Evolutionary conservation across 2,888 invertebrate genomes (phyloP).

Genomic region (Drosophila lutescens): DNA sequence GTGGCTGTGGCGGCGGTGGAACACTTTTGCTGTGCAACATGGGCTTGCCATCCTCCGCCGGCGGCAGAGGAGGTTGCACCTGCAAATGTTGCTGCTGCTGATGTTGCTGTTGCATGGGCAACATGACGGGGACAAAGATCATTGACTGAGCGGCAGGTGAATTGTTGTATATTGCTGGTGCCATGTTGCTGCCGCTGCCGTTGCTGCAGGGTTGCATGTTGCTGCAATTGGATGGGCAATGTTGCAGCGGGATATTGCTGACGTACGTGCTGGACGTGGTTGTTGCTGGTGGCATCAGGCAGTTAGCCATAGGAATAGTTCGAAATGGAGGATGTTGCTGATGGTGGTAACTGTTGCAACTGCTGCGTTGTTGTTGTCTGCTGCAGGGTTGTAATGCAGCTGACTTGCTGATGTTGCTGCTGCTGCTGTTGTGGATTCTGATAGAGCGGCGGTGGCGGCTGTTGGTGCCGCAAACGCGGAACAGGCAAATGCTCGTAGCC

Average conservation of each 20-base stretch:
- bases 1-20: constrained; percentile 68
- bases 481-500: constrained; percentile 70
- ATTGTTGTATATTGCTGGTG: constrained; percentile 19
- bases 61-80: constrained; percentile 19
- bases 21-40: constrained; percentile 44
- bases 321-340: constrained; percentile 9
- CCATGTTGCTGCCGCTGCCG: constrained; percentile 22
- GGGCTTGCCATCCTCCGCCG: constrained; percentile 19
- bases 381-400: constrained; percentile 64
- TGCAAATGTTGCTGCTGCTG: constrained; percentile 24
- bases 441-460: constrained; percentile 37
- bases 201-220: constrained; percentile 16
- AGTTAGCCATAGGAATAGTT: constrained; percentile 27
- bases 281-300: constrained; percentile 35
- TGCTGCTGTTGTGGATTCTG: constrained; percentile 10
- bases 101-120: constrained; percentile 35
- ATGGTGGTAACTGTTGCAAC: constrained; percentile 37
- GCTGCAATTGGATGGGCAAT: constrained; percentile 41
- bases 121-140: constrained; percentile 34
- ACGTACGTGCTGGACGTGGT: constrained; percentile 32
- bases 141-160: constrained; percentile 38
- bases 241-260: constrained; percentile 25
- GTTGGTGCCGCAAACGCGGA: constrained; percentile 65
- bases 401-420: constrained; percentile 52
- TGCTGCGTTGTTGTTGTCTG: constrained; percentile 61